Evolutionary conservation across 1,140 invertebrate species (phyloP), one percentile per base, ranked within the genome.

Genomic region (Pygmarrhopalites habei): DNA sequence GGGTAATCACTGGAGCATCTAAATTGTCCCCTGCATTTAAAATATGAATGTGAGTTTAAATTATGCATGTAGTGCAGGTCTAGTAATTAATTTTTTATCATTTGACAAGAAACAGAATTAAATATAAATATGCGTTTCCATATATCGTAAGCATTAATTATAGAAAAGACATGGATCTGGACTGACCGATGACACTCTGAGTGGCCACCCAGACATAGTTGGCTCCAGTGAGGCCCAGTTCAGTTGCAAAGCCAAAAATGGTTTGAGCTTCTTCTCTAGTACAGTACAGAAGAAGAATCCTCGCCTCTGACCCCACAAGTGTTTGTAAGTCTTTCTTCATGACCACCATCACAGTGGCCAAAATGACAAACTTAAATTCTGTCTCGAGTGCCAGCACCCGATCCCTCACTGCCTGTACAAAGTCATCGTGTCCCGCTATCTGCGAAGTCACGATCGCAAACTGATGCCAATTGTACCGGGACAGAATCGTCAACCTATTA

Each of bases 121-220:
- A n/a, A n/a, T n/a, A n/a, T n/a, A n/a, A n/a, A n/a, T n/a, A n/a
- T n/a, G n/a, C n/a, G n/a, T n/a, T n/a, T n/a, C n/a, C n/a, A n/a
- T n/a, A n/a, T n/a, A n/a, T n/a, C n/a, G n/a, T n/a, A n/a, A n/a
- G n/a, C n/a, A n/a, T n/a, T n/a, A n/a, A n/a, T n/a, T n/a, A n/a
- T n/a, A n/a, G n/a, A n/a, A n/a, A n/a, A n/a, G n/a, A n/a, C n/a
- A n/a, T n/a, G n/a, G n/a, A n/a, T n/a, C n/a, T n/a, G n/a, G n/a
- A n/a, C n/a, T n/a, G n/a, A 83, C 75, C 90, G 41, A 96, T 89
- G 46, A 94, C 91, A 71, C 89, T 91, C 75, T 95, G 90, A n/a
- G 91, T 94, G 0, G 64, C 90, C 51, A 98, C 90, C 94, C 94
- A 97, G 7, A 96, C 90, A 75, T 95, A 96, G 74, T 95, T 93